Base-by-base conservation (phyloP, 2,888 invertebrate species). In the Laothoe populi region DNA sequence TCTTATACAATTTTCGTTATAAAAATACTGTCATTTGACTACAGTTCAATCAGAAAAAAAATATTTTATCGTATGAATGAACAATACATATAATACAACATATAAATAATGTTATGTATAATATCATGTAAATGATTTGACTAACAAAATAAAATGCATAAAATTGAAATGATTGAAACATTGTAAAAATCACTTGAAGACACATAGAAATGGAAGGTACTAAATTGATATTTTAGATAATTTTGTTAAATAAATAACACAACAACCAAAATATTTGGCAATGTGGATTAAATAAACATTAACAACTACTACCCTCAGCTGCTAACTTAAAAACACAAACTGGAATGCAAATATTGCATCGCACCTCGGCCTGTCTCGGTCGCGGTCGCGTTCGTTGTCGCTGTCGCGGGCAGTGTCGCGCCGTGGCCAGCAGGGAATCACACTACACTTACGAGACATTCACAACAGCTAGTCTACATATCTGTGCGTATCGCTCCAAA, bases 11-110 rank as follows among this genome's bases (percentile, higher is more conserved):
- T 91, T 91, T 88, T 86, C 87, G 80, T 89, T 93, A 93, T 78
- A 93, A 93, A 93, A 93, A 93, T 93, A 93, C 93, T 93, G 93
- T 90, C 91, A 93, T 93, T 93, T 93, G 93, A 93, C 93, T 93
- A 93, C 91, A 90, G 90, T 91, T 93, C 88, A 84, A 83, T 89
- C 88, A 91, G 87, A 91, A 88, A 91, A 87, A 80, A 87, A 89
- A 84, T 88, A 8, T 82, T 53, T 53, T 35, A 53, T 53, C 53
- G 53, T 87, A 87, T 83, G 79, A 87, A 87, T 84, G 86, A 92
- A 90, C 86, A 86, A 89, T 90, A 87, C 73, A 89, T 88, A 88
- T 78, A 87, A 84, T 86, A 88, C 82, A 90, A 89, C 86, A 83
- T 78, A 87, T 77, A 78, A 65, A 69, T 77, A 82, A 79, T 83